Evolutionary conservation across 1,140 invertebrate genomes (phyloP), one percentile per base, ranked within the genome.

Genomic region (Drosophila carrolli): DNA sequence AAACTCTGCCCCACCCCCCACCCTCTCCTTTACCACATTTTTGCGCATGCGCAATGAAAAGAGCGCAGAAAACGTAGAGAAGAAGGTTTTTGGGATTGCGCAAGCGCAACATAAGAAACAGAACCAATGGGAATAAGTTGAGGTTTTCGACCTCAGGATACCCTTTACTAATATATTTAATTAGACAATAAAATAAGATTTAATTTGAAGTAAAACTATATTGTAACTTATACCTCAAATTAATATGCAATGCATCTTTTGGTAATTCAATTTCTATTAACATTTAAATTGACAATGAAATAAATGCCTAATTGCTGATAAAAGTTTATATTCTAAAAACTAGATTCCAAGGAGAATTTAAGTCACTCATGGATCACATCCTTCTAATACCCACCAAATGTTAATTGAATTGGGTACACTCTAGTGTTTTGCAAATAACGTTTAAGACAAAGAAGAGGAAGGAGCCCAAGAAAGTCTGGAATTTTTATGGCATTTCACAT

Each of bases 401-500:
- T n/a, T 10, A 10, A 37, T 23, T 46, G 10, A 10, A 19, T 16
- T 11, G 1, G 0, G 8, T 14, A 16, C 14, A 23, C 27, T 11
- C 16, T 0, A 23, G 5, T 29, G 10, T 32, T 51, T 11, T 11
- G 14, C 14, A 6, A 43, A 29, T 53, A 63, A 37, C 46, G 13
- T 7, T 13, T 9, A 38, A 19, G 8, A 48, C 29, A 48, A 38
- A 10, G 3, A 27, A 37, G 29, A 53, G 50, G 14, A 43, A 61
- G 37, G 19, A 51, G 50, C 41, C 58, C 29, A 32, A 35, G 19
- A 19, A 35, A 58, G 51, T 63, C 48, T 62, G 83, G 83, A 88
- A 88, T 88, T 88, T 83, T 89, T 76, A 88, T 83, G 67, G 83
- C 83, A 88, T 82, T 82, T 83, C 72, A 54, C 74, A 81, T 85